phyloP scores from a whole-genome alignment of 2,797 vertebrate genomes.

The Ambastaia sidthimunki region DNA sequence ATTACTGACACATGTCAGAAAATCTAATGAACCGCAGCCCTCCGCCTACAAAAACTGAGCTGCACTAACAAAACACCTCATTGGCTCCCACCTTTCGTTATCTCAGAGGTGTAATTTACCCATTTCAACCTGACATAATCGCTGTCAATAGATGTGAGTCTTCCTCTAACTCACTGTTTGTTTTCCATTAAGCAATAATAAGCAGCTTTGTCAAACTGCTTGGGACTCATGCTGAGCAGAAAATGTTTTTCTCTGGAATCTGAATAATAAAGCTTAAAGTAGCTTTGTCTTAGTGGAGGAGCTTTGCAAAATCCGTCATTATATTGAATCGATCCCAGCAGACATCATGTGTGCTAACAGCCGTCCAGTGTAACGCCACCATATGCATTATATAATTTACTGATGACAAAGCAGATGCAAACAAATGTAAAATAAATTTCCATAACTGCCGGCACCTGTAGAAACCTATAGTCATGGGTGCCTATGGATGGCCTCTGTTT shows the following conservation, averaged over 20 bases:
- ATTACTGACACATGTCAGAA: neutral
- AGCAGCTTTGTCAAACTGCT: conserved; percentile 41
- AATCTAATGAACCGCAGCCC: neutral
- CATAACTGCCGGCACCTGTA: neutral
- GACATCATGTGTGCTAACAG: neutral
- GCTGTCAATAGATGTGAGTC: conserved; percentile 10
- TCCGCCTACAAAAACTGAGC: neutral
- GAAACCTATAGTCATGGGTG: too few species aligned
- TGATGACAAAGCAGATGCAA: neutral
- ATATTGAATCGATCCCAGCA: conserved; percentile 29
- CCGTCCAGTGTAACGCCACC: neutral
- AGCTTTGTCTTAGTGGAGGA: conserved; percentile 31
- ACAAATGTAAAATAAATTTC: neutral
- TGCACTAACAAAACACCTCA: neutral
- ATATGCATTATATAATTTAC: neutral
- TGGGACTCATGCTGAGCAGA: conserved; percentile 22
- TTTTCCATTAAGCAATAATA: conserved; percentile 45
- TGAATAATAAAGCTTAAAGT: conserved; percentile 46
- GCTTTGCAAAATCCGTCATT: conserved; percentile 39
- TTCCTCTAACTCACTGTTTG: conserved; percentile 19
- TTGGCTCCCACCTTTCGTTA: neutral
- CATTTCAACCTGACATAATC: neutral
- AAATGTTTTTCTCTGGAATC: conserved; percentile 35
- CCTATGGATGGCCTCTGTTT: too few species aligned
- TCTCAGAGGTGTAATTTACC: neutral